Evolutionary conservation across 2,113 vertebrate species (phyloP), one percentile per base, ranked within the genome.

Genomic region (Phocoena phocoena): DNA sequence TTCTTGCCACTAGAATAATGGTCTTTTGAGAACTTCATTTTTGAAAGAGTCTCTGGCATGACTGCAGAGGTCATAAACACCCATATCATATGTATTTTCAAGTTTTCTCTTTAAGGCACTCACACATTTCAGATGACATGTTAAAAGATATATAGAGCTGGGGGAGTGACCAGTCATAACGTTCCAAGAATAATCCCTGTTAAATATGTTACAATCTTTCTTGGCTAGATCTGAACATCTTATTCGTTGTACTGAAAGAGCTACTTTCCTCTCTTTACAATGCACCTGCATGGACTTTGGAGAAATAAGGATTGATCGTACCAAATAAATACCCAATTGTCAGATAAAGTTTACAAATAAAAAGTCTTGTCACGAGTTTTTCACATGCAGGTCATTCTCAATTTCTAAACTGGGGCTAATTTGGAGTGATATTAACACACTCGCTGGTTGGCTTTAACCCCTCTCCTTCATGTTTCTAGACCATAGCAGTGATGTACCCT

Each of bases 81-180:
- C 41, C 88, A 2, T 20, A 14, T 38, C n/a, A 0, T n/a, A 2
- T 2, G 3, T 17, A 26, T 63, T 80, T 28, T 55, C 23, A 1
- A 1, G 18, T 10, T 63, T 41, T 38, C 21, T 23, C 3, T 9
- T 47, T 8, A 44, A 65, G 44, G 12, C 8, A 0, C 12, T 5
- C 50, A 8, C 23, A 4, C 36, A 25, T 25, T 82, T 86, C 83
- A 88, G 62, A 33, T 6, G 2, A 14, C 31, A 1, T 2, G 3
- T 50, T 26, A 65, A 65, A 58, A 62, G 70, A 31, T 2, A 21
- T 1, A 18, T 2, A 13, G 5, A 18, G 60, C 18, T 1, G 1
- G 6, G 47, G 0, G 12, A 28, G 11, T n/a, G 33, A 62, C 41
- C 50, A 1, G 9, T 5, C 53, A 15, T 1, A 2, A 26, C n/a